Evolutionary conservation across 2,888 invertebrate genomes (phyloP).

Genomic region (Drosophila acutilabella): DNA sequence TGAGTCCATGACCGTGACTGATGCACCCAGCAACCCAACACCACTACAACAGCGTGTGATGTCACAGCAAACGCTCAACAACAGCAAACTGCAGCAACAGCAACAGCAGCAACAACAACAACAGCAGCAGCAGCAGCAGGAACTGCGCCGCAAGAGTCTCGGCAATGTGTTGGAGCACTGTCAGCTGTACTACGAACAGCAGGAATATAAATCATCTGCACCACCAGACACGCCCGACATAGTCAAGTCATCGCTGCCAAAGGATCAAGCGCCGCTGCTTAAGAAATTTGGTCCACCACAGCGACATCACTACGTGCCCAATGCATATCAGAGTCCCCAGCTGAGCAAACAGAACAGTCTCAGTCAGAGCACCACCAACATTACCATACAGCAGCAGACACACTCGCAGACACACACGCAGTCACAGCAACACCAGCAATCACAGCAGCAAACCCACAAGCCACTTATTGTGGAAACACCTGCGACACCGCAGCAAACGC

Average conservation of each 20-base stretch:
- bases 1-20: slow-evolving; percentile 24
- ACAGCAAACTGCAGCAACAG: slow-evolving; percentile 2
- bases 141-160: slow-evolving; percentile 81
- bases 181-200: slow-evolving; percentile 48
- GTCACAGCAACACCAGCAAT: too few relatives aligned
- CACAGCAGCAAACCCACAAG: slow-evolving; percentile 11
- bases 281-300: slow-evolving; percentile 85
- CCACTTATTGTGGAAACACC: slow-evolving; percentile 29
- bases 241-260: slow-evolving; percentile 83
- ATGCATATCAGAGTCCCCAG: slow-evolving; percentile 83
- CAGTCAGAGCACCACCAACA: slow-evolving; percentile 32
- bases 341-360: slow-evolving; percentile 41
- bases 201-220: slow-evolving; percentile 82
- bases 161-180: slow-evolving; percentile 74
- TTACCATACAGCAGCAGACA: slow-evolving; percentile 51
- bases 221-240: slow-evolving; percentile 84
- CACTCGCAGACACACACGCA: slow-evolving; percentile 17
- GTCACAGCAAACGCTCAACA: slow-evolving; percentile 62
- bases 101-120: slow-evolving; percentile 11
- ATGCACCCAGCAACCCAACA: neutral
- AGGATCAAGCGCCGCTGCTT: slow-evolving; percentile 82
- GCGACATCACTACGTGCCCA: slow-evolving; percentile 83
- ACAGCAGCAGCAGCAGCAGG: slow-evolving; percentile 45
- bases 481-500: slow-evolving; percentile 16
- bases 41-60: slow-evolving; percentile 62